Percentiles rank a stretch among this genome's conserved stretches.
Conservation (phyloP, 1,140 invertebrate genomes). For the Drosophila equinoxialis region DNA sequence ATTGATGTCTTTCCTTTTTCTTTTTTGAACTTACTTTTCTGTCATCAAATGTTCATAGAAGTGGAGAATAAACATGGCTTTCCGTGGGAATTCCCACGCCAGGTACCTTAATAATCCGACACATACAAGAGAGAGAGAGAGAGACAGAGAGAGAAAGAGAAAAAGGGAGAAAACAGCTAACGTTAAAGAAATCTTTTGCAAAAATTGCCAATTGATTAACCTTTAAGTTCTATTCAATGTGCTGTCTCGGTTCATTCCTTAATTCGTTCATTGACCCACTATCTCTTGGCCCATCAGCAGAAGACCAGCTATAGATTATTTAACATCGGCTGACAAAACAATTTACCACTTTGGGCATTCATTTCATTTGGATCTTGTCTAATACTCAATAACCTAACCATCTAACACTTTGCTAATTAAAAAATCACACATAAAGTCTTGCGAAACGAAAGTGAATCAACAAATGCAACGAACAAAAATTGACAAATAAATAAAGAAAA, state of each 20-base stretch:
- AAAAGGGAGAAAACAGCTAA: no score
- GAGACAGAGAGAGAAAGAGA: no score
- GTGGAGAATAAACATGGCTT: neutral
- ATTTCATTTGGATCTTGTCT: conserved; percentile 6
- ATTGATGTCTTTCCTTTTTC: conserved; percentile 4
- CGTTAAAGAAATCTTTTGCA: no score
- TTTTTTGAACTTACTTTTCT: neutral
- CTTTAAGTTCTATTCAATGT: neutral
- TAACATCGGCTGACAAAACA: neutral
- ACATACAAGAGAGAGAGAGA: neutral
- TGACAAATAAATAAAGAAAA: neutral
- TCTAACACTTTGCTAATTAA: neutral
- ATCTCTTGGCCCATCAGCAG: neutral
- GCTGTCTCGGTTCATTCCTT: neutral
- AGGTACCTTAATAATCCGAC: neutral
- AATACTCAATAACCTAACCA: neutral
- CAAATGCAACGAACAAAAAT: neutral
- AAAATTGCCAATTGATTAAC: neutral
- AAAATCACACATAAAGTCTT: conserved; percentile 1
- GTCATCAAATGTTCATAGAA: neutral
- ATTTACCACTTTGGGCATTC: neutral
- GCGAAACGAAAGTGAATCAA: conserved; percentile 7
- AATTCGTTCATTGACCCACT: neutral
- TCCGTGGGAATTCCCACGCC: conserved; percentile 7
- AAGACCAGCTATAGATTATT: neutral